Evolutionary conservation across 2,888 invertebrate species (phyloP).

Genomic region (Chalcis sispes): DNA sequence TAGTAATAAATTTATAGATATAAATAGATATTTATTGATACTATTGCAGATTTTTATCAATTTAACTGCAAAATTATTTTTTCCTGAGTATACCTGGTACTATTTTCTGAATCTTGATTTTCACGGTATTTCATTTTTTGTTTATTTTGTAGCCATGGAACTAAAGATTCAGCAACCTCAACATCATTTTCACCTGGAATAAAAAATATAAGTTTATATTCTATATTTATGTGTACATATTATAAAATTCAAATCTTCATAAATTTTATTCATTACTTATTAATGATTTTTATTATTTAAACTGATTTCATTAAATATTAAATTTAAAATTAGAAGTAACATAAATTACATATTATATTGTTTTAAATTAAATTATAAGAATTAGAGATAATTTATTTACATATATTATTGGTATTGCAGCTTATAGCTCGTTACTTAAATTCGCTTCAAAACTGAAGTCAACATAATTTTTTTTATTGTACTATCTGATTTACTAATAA

Average conservation of each 20-base stretch:
- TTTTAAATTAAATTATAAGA: no score
- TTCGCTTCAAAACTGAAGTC: no score
- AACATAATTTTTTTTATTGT: no score
- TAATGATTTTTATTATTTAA: background rate
- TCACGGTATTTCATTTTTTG: conserved; percentile 65
- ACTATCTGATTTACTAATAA: background rate
- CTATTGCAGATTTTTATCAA: conserved; percentile 7
- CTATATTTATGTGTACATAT: no score
- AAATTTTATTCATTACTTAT: background rate
- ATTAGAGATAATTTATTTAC: no score
- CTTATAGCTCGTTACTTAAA: no score
- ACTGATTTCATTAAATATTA: no score
- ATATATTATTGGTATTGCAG: no score
- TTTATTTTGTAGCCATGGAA: conserved; percentile 68
- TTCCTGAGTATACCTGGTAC: conserved; percentile 61
- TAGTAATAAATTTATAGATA: no score
- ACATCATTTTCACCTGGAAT: conserved; percentile 82
- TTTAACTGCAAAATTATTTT: background rate
- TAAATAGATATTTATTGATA: conserved; percentile 6
- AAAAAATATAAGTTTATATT: conserved; percentile 21
- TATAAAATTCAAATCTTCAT: no score
- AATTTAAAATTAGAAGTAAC: no score
- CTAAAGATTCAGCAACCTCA: conserved; percentile 79
- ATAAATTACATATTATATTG: no score
- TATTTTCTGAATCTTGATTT: conserved; percentile 62